These are phyloP conservation scores for Lophotriccus pileatus DNA, from an alignment of 2,797 vertebrate genomes.

Conservation along the genomic window DNA sequence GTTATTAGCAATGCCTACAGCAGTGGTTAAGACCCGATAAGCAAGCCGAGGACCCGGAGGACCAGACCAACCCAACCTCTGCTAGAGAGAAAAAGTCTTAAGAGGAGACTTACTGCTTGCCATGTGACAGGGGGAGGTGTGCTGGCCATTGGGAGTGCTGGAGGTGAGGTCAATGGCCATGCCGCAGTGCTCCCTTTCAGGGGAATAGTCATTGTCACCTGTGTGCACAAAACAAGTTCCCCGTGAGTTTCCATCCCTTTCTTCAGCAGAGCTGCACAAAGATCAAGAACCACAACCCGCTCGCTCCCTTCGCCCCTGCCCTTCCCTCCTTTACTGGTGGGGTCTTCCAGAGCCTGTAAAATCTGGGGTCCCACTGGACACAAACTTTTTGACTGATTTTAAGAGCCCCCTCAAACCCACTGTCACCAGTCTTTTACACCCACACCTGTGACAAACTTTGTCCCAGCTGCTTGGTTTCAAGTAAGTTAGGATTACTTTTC, in stretches of 20 bases:
- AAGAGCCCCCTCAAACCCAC: background rate
- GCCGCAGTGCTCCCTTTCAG: slow-evolving; percentile 89
- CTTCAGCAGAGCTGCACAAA: background rate
- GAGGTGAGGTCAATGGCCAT: slow-evolving; percentile 91
- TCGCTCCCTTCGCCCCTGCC: background rate
- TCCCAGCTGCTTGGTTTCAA: background rate
- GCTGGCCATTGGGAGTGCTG: slow-evolving; percentile 90
- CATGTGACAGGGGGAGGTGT: slow-evolving; percentile 86
- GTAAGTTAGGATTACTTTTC: background rate
- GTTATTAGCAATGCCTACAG: slow-evolving; percentile 29
- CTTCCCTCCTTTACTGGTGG: background rate
- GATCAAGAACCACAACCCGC: accelerated
- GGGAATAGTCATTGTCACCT: slow-evolving; percentile 93
- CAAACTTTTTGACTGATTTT: background rate
- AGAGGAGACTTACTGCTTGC: slow-evolving; percentile 82
- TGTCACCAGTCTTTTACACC: background rate
- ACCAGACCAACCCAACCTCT: slow-evolving; percentile 46
- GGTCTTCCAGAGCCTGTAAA: background rate
- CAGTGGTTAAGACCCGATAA: background rate
- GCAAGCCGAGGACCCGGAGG: slow-evolving; percentile 29
- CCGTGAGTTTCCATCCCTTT: slow-evolving; percentile 31
- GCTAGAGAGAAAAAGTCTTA: slow-evolving; percentile 53
- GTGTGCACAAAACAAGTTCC: slow-evolving; percentile 63
- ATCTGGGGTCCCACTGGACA: background rate
- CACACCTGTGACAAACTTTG: background rate